phyloP scores from a whole-genome alignment of 1,140 invertebrate species.

The Drosophila kanapiae region DNA sequence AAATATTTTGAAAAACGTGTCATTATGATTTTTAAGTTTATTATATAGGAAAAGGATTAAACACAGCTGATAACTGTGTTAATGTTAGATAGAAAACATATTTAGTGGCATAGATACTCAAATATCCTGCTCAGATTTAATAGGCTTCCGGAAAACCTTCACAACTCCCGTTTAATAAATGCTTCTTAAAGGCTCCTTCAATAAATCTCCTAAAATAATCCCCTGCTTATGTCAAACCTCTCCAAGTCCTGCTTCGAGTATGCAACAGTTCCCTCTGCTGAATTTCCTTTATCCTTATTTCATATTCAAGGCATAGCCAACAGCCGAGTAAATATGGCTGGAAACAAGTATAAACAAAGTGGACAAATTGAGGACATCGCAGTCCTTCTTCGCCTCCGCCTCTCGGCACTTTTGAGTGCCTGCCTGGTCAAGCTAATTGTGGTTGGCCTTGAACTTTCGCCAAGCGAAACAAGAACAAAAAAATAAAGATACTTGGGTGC shows the following conservation, averaged over 20 bases:
- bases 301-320: constrained; percentile 46
- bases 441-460: constrained; percentile 66
- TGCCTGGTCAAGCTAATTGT: constrained; percentile 47
- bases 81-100: too few relatives aligned
- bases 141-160: background rate
- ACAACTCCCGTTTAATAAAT: constrained; percentile 10
- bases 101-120: too few relatives aligned
- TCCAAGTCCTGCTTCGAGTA: constrained; percentile 7
- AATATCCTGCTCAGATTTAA: background rate
- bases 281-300: constrained; percentile 21
- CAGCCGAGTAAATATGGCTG: constrained; percentile 54
- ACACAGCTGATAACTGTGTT: background rate
- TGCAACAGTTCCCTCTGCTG: constrained; percentile 36
- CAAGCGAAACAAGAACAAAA: constrained; percentile 11
- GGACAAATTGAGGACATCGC: constrained; percentile 26
- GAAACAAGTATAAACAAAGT: constrained; percentile 42
- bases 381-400: constrained; percentile 2
- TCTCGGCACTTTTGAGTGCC: constrained; percentile 28
- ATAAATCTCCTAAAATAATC: constrained; percentile 21
- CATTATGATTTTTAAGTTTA: background rate
- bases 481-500: constrained; percentile 21
- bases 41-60: background rate
- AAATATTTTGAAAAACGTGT: background rate
- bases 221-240: background rate
- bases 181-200: background rate